Conservation (phyloP, 2,113 vertebrate species). For the Sebastes fasciatus region DNA sequence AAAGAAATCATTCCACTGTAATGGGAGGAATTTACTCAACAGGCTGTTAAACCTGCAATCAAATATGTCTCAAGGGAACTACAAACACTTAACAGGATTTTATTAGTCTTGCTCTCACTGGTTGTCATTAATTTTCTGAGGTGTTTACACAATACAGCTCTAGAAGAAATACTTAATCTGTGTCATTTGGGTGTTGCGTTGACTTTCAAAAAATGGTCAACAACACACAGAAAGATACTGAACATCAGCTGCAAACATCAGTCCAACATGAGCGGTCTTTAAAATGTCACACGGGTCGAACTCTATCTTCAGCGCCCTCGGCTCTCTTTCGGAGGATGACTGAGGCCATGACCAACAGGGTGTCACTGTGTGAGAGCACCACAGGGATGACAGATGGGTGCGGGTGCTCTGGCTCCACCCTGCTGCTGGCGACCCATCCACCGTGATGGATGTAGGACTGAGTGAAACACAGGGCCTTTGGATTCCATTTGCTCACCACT, state of each 20-base stretch:
- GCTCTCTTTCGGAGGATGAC: slow-evolving; percentile 42
- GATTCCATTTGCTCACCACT: slow-evolving; percentile 81
- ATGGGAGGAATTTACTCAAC: slow-evolving; percentile 10
- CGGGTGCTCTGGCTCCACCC: slow-evolving; percentile 63
- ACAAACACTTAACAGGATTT: slow-evolving; percentile 34
- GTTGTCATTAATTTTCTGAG: slow-evolving; percentile 17
- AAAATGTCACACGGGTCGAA: slow-evolving; percentile 35
- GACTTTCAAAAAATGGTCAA: slow-evolving; percentile 2
- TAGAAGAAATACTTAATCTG: slow-evolving; percentile 3
- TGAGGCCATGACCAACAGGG: slow-evolving; percentile 59
- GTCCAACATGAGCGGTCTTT: slow-evolving; percentile 6
- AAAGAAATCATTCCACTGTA: slow-evolving; percentile 1
- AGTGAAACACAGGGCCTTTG: slow-evolving; percentile 74
- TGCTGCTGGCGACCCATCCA: slow-evolving; percentile 61
- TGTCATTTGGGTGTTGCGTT: not conserved
- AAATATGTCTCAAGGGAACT: slow-evolving; percentile 17
- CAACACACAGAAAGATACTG: not conserved
- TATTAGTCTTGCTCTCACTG: slow-evolving; percentile 38
- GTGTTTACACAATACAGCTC: not conserved
- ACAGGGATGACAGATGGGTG: slow-evolving; percentile 73
- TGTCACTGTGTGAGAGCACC: slow-evolving; percentile 63
- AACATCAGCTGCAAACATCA: slow-evolving; percentile 20
- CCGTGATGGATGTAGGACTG: slow-evolving; percentile 78
- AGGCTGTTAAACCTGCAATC: slow-evolving; percentile 36
- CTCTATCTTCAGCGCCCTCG: slow-evolving; percentile 28